Percentiles rank a stretch among this genome's conserved stretches.
These are phyloP conservation scores for Pterocles orientalis DNA, from an alignment of 2,113 vertebrate genomes.

Conservation along the genomic window DNA sequence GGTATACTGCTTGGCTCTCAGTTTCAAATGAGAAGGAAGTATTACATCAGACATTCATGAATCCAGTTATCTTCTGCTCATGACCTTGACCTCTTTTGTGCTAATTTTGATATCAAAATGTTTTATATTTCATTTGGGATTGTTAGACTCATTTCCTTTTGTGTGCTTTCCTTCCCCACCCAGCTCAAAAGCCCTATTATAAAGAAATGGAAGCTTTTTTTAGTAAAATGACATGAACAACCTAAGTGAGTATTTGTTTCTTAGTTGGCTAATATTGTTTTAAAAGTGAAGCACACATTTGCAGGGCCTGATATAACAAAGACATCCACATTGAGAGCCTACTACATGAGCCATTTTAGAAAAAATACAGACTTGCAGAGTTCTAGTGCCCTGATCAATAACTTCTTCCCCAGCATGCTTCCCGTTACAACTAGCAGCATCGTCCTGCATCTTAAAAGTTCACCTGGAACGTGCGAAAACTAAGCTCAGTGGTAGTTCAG, in stretches of 20 bases:
- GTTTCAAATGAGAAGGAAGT: conserved; percentile 3
- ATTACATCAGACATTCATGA: neutral
- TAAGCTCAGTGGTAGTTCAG: neutral
- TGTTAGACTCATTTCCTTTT: conserved; percentile 36
- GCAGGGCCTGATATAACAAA: neutral
- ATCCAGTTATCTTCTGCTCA: neutral
- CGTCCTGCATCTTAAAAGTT: neutral
- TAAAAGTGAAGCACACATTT: neutral
- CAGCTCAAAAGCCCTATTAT: neutral
- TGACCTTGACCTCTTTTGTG: conserved; percentile 36
- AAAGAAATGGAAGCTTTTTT: neutral
- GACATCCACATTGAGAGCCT: neutral
- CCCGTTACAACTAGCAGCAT: neutral
- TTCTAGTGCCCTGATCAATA: neutral
- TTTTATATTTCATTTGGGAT: conserved; percentile 24
- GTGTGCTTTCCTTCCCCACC: conserved; percentile 20
- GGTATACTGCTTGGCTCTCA: neutral
- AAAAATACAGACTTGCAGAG: neutral
- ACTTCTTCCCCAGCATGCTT: neutral
- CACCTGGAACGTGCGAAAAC: neutral
- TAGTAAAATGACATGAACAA: neutral
- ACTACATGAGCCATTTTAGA: neutral
- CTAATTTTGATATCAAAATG: conserved; percentile 36
- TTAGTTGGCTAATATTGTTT: neutral
- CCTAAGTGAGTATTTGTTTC: neutral